Conservation (phyloP, 2,113 vertebrate genomes). For the Microcebus lehilahytsara region DNA sequence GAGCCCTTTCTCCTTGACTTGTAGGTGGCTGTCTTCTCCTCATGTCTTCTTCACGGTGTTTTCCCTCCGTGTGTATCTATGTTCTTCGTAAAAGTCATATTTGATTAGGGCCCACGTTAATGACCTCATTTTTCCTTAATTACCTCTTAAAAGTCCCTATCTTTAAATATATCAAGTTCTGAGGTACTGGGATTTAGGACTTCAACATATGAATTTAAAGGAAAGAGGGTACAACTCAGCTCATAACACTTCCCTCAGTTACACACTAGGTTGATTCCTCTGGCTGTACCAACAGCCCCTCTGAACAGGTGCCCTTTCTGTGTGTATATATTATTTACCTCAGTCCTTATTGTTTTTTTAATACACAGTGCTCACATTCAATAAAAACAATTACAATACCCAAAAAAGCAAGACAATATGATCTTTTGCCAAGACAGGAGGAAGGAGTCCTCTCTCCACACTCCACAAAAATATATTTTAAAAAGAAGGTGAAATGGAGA, state of each 20-base stretch:
- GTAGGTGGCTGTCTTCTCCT: fast-evolving
- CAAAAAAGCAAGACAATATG: neutral
- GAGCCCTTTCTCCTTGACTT: neutral
- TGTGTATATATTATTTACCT: neutral
- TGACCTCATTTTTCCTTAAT: neutral
- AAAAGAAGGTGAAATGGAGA: neutral
- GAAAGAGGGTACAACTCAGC: neutral
- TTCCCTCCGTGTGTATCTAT: neutral
- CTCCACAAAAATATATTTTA: neutral
- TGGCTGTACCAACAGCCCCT: neutral
- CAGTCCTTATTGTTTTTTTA: neutral
- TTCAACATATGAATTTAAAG: neutral
- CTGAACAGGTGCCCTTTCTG: neutral
- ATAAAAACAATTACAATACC: neutral
- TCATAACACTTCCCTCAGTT: neutral
- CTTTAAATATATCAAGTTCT: neutral
- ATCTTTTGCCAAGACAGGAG: neutral
- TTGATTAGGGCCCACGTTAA: neutral
- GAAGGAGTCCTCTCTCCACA: neutral
- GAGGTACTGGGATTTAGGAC: neutral
- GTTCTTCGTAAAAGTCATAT: neutral
- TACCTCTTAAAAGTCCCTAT: neutral
- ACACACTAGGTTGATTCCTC: neutral
- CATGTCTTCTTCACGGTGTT: neutral
- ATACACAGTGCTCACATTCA: neutral